phyloP scores from a whole-genome alignment of 2,797 vertebrate species.

The Alcedo quadribrachys region DNA sequence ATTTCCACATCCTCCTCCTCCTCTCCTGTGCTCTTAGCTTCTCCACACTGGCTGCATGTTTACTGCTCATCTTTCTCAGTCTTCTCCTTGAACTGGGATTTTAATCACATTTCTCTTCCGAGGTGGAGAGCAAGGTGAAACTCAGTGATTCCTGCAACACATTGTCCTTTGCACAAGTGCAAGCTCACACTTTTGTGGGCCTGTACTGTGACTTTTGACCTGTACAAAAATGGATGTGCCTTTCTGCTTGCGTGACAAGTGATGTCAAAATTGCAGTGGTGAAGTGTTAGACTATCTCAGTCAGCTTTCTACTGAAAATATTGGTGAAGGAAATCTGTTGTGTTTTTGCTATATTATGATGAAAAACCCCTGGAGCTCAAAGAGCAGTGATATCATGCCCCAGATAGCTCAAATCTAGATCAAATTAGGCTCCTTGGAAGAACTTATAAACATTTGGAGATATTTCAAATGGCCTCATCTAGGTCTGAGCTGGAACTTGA shows the following conservation, averaged over 20 bases:
- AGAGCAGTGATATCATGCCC: not conserved
- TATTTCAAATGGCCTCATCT: not conserved
- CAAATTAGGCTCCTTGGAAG: not conserved
- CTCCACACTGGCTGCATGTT: not conserved
- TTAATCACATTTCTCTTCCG: not conserved
- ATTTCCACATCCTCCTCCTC: constrained; percentile 41
- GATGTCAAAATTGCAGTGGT: not conserved
- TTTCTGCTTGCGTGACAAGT: not conserved
- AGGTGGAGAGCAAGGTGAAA: not conserved
- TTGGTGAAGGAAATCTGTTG: not conserved
- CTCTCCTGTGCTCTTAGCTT: not conserved
- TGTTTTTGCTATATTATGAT: not conserved
- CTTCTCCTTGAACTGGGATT: not conserved
- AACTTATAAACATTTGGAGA: not conserved
- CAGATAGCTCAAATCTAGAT: not conserved
- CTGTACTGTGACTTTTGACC: not conserved
- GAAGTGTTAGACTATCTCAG: not conserved
- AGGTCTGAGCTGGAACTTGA: not conserved
- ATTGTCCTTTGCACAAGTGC: not conserved
- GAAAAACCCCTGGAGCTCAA: not conserved
- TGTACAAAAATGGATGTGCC: not conserved
- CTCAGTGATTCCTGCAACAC: not conserved
- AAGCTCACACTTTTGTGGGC: not conserved
- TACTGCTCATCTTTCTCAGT: not conserved
- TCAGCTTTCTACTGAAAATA: not conserved